These are phyloP conservation scores for Sprattus sprattus DNA, from an alignment of 2,113 vertebrate genomes.

Conservation along the genomic window DNA sequence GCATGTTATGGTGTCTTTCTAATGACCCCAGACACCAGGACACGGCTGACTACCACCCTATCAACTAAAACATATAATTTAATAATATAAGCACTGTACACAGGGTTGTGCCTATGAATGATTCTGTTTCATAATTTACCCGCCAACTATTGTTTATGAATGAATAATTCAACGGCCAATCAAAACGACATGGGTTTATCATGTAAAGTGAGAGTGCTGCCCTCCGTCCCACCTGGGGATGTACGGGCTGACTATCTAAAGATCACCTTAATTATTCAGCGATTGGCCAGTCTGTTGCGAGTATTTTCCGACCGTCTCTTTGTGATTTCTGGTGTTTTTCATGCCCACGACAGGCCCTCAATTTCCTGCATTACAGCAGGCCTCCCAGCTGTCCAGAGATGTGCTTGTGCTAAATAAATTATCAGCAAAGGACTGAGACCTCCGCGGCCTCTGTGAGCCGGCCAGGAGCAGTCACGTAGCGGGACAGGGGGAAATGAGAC, in stretches of 20 bases:
- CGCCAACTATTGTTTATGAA: slow-evolving; percentile 21
- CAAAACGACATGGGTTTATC: slow-evolving; percentile 59
- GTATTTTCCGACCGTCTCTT: slow-evolving; percentile 37
- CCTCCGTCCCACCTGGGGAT: slow-evolving; percentile 41
- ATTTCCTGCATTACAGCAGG: not conserved
- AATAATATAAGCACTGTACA: slow-evolving; percentile 35
- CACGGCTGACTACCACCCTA: not conserved
- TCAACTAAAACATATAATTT: slow-evolving; percentile 31
- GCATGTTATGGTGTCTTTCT: not conserved
- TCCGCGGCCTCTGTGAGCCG: not conserved
- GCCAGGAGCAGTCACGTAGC: not conserved
- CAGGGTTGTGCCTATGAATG: slow-evolving; percentile 3
- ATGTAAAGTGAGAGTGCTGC: slow-evolving; percentile 64
- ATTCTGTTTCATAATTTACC: slow-evolving; percentile 9
- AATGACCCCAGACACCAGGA: not conserved
- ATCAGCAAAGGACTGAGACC: not conserved
- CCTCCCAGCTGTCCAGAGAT: not conserved
- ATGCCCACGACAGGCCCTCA: not conserved
- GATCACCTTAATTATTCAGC: slow-evolving; percentile 72
- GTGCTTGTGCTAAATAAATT: not conserved
- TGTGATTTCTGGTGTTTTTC: slow-evolving; percentile 26
- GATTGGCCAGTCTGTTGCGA: slow-evolving; percentile 34
- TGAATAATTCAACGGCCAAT: slow-evolving; percentile 56
- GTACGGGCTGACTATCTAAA: slow-evolving; percentile 35
- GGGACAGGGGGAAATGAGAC: not conserved